Evolutionary conservation across 2,113 vertebrate genomes (phyloP).

Genomic region (Lepus timidus): DNA sequence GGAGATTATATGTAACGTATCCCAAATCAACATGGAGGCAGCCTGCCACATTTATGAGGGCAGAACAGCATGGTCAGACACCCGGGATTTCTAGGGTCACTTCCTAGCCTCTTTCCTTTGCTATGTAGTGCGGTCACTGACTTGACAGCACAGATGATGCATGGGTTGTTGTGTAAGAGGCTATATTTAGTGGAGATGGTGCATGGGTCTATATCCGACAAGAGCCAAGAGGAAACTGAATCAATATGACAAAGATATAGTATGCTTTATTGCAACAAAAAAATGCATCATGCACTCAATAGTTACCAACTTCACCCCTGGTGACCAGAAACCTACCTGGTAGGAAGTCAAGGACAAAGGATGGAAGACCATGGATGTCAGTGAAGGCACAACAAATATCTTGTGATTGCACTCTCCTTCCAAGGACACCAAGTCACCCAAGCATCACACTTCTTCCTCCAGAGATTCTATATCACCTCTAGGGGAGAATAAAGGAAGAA

Average conservation of each 20-base stretch:
- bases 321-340: background rate
- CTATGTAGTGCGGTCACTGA: background rate
- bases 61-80: background rate
- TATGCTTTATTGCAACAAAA: background rate
- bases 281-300: background rate
- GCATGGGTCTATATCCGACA: background rate
- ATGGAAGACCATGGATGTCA: background rate
- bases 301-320: background rate
- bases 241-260: background rate
- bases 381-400: background rate
- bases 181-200: background rate
- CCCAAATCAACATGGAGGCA: fast-evolving
- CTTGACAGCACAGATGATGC: background rate
- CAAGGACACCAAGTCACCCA: background rate
- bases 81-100: background rate
- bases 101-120: background rate
- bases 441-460: background rate
- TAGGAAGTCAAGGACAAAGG: background rate
- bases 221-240: background rate
- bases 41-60: background rate
- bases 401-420: background rate
- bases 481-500: background rate
- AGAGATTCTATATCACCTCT: background rate
- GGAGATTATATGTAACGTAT: background rate
- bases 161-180: background rate